Percentiles rank a stretch among this genome's conserved stretches.
phyloP scores from a whole-genome alignment of 2,888 invertebrate genomes.

The Coremacera marginata region DNA sequence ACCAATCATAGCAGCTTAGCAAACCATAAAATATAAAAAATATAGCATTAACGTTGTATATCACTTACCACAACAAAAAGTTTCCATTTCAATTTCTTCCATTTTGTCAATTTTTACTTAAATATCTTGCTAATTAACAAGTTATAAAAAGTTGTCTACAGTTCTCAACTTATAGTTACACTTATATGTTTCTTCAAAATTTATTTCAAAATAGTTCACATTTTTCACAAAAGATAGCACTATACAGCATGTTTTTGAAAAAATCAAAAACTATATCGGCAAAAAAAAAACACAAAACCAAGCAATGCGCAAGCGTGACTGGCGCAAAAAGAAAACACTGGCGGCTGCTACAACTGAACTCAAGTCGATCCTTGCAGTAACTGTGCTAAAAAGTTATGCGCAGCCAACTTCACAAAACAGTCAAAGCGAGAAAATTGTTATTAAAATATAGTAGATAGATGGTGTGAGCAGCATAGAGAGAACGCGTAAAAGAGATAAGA shows the following conservation, averaged over 20 bases:
- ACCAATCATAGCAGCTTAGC: too few species aligned
- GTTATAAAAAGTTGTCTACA: not conserved
- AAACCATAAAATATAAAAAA: too few species aligned
- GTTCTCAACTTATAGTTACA: not conserved
- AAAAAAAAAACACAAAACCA: not conserved
- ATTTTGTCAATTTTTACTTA: slow-evolving; percentile 47
- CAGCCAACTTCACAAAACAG: slow-evolving; percentile 19
- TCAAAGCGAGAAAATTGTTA: not conserved
- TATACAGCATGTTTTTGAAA: not conserved
- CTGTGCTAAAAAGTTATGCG: slow-evolving; percentile 40
- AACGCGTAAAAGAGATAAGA: not conserved
- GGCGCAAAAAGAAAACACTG: slow-evolving; percentile 6
- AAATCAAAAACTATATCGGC: not conserved
- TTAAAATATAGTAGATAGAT: not conserved
- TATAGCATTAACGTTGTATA: too few species aligned
- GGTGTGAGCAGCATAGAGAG: not conserved
- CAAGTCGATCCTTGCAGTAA: slow-evolving; percentile 48
- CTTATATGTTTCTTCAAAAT: not conserved
- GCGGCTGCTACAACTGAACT: slow-evolving; percentile 41
- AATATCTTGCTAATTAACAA: not conserved
- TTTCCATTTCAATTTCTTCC: slow-evolving; percentile 65
- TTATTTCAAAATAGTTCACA: not conserved
- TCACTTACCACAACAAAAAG: slow-evolving; percentile 67
- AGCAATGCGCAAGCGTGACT: slow-evolving; percentile 15
- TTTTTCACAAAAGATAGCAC: not conserved